A percentile compares a stretch with the other conserved stretches of the same genome.
These are phyloP conservation scores for Ovibos moschatus DNA, from an alignment of 2,113 vertebrate species.

Conservation along the genomic window DNA sequence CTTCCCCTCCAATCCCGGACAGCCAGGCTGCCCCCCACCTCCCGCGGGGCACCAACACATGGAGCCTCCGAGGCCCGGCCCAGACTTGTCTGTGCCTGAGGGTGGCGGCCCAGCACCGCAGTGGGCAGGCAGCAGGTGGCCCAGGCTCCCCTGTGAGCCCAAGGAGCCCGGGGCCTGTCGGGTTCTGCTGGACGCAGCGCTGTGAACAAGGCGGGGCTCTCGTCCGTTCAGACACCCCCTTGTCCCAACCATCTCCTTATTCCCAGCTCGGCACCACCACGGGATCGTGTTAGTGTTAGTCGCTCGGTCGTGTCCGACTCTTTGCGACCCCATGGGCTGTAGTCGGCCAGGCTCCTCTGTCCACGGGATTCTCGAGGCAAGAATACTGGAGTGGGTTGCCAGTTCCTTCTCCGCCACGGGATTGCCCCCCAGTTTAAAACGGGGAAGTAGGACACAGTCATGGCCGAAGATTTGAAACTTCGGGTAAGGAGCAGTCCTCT, in stretches of 20 bases:
- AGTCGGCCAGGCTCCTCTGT: neutral
- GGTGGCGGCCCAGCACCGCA: accelerated
- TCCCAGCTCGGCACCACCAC: accelerated
- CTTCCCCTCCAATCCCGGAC: neutral
- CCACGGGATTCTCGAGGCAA: neutral
- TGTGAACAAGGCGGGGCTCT: neutral
- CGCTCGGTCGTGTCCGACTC: accelerated
- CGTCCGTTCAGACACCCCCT: accelerated
- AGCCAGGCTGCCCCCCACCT: neutral
- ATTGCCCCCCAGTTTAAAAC: neutral
- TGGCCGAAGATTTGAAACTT: neutral
- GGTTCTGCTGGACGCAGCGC: neutral
- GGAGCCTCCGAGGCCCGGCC: neutral
- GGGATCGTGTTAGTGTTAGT: accelerated
- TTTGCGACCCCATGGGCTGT: neutral
- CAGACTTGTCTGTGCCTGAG: neutral
- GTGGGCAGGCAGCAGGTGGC: neutral
- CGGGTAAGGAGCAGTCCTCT: accelerated
- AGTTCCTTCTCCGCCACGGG: neutral
- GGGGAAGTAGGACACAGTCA: neutral
- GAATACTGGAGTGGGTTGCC: neutral
- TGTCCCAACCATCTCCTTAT: accelerated
- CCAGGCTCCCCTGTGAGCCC: neutral
- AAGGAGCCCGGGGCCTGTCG: neutral
- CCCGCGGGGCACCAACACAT: accelerated